Conservation (phyloP, 1,140 invertebrate genomes). For the Acyrthosiphon pisum region DNA sequence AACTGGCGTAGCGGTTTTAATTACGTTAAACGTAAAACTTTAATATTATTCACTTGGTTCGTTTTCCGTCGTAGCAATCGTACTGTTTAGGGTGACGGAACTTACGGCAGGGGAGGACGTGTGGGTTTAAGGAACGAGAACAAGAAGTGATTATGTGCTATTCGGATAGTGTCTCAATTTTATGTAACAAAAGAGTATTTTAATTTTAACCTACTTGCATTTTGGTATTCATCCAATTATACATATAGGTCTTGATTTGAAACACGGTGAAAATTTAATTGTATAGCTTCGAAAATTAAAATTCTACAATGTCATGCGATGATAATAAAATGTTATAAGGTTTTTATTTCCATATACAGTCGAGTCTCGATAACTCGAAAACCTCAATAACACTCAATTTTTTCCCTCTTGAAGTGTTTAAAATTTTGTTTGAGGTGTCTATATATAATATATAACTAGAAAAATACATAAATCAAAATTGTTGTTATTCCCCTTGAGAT, state of each 20-base stretch:
- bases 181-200: neutral
- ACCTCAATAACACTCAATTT: no score
- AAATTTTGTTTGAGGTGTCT: no score
- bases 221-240: neutral
- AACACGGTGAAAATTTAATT: neutral
- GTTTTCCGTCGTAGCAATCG: constrained; percentile 4
- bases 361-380: no score
- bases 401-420: no score
- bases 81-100: neutral
- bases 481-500: no score
- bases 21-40: constrained; percentile 29
- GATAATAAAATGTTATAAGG: neutral
- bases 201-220: neutral
- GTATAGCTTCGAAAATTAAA: neutral
- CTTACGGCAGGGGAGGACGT: neutral
- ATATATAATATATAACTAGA: no score
- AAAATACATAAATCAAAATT: no score
- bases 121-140: neutral
- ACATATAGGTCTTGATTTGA: neutral
- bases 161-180: neutral
- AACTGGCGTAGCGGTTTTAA: neutral
- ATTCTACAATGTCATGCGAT: neutral
- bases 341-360: neutral
- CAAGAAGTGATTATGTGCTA: neutral
- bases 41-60: constrained; percentile 30